Evolutionary conservation across 1,140 invertebrate species (phyloP), one percentile per base, ranked within the genome.

Genomic region (Drosophila pruinosa): DNA sequence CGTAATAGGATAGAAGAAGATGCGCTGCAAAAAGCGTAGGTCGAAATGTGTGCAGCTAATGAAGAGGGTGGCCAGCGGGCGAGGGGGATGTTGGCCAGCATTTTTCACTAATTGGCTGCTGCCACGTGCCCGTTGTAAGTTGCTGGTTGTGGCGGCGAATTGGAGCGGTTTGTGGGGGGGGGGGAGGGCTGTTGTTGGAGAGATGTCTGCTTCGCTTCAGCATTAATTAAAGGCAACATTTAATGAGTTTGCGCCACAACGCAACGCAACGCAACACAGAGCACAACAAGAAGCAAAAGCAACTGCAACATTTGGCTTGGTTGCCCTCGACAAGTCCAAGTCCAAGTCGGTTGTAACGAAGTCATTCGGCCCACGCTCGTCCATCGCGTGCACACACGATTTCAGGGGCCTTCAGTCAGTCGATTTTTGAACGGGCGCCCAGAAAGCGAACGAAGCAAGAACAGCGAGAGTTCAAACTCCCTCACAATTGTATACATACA

Each of bases 1-100:
- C 85, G 89, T 90, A 90, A 83, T 89, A 90, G 89, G 89, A 76
- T 90, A 78, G 89, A 90, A 90, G 89, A 88, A 90, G 79, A 88
- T 82, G 74, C 70, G 59, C 72, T 76, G 76, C 63, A 36, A 90
- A 90, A 90, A 90, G 71, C 64, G 89, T 90, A 90, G 89, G 89
- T 90, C 78, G 89, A 90, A 88, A 90, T 89, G 53, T 73, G 59
- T 71, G 75, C 85, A 80, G 78, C 81, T 90, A 90, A 90, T 90
- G 81, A 90, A 90, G 78, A 90, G 85, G 71, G 50, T 69, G 58
- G 67, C 58, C 64, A 71, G 52, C 50, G 61, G 73, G 52, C 64
- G 36, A 19, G 24, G 22, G 36, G 54, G 48, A 57, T 15, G 28
- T 12, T 39, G 8, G 52, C 15, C 38, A 52, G 19, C 54, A 58